These are phyloP conservation scores for Diacarnus erythraeanus DNA, from an alignment of 37 sponge, comb jelly and placozoan genomes.

Conservation along the genomic window DNA sequence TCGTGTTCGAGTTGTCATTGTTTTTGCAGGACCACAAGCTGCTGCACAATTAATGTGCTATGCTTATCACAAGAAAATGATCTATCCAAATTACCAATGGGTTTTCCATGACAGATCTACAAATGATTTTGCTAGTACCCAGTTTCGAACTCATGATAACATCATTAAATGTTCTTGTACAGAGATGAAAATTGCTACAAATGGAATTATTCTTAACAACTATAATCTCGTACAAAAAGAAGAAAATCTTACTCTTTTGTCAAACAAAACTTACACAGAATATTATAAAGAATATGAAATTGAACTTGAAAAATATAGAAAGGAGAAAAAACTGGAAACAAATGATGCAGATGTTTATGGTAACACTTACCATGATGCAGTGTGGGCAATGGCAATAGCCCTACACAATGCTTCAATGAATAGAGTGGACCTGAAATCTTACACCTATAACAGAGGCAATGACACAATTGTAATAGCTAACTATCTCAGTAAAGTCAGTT, in stretches of 20 bases:
- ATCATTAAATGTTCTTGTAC: not conserved
- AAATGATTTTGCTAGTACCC: not conserved
- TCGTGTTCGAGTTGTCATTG: no score
- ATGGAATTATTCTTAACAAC: not conserved
- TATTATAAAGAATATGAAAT: not conserved
- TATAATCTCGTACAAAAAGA: not conserved
- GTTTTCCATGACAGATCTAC: no score
- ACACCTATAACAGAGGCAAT: not conserved
- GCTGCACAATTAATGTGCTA: no score
- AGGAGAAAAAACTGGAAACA: not conserved
- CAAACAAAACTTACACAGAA: slow-evolving; percentile 2
- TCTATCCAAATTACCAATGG: no score
- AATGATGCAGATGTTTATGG: not conserved
- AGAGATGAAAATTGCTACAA: not conserved
- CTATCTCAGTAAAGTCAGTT: no score
- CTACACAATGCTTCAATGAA: slow-evolving; percentile 1
- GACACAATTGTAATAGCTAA: no score
- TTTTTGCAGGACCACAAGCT: no score
- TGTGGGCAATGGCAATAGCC: slow-evolving; percentile 15
- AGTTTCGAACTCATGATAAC: not conserved
- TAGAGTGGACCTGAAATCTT: not conserved
- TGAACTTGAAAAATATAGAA: not conserved
- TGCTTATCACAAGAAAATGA: no score
- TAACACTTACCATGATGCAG: slow-evolving; percentile 11
- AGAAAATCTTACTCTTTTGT: no score